Evolutionary conservation across 2,113 vertebrate genomes (phyloP).

Genomic region (Ibidorhyncha struthersii): DNA sequence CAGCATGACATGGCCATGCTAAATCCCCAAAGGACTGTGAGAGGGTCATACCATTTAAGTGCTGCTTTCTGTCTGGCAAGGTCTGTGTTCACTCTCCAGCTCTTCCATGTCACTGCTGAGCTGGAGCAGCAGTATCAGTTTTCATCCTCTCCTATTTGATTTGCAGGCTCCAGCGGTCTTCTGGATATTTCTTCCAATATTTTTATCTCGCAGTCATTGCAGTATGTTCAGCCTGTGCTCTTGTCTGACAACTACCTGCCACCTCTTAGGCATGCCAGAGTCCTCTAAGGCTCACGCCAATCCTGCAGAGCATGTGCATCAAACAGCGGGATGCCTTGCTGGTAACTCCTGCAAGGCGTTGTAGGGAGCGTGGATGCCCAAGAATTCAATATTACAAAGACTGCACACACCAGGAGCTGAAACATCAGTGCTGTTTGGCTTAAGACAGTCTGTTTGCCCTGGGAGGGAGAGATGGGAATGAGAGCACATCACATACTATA

Average conservation of each 20-base stretch:
- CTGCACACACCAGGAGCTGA: neutral
- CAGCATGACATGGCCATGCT: neutral
- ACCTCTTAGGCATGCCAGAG: neutral
- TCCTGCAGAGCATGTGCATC: neutral
- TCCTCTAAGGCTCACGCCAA: neutral
- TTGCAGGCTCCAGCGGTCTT: neutral
- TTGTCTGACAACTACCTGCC: neutral
- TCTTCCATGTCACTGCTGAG: neutral
- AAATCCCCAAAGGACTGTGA: neutral
- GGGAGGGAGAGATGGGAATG: neutral
- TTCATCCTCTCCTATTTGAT: neutral
- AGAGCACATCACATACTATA: rapidly evolving
- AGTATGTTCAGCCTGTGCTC: neutral
- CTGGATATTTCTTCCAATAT: neutral
- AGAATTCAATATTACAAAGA: neutral
- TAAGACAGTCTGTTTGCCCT: neutral
- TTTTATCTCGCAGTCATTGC: neutral
- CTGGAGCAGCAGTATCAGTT: neutral
- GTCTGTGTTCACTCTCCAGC: neutral
- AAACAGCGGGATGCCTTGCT: neutral
- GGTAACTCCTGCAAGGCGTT: neutral
- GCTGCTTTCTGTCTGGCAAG: neutral
- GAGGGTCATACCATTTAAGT: neutral
- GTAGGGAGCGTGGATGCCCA: neutral
- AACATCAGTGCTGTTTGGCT: neutral